Evolutionary conservation across 2,797 vertebrate genomes (phyloP), one percentile per base, ranked within the genome.

Genomic region (Leucoraja ocellata): DNA sequence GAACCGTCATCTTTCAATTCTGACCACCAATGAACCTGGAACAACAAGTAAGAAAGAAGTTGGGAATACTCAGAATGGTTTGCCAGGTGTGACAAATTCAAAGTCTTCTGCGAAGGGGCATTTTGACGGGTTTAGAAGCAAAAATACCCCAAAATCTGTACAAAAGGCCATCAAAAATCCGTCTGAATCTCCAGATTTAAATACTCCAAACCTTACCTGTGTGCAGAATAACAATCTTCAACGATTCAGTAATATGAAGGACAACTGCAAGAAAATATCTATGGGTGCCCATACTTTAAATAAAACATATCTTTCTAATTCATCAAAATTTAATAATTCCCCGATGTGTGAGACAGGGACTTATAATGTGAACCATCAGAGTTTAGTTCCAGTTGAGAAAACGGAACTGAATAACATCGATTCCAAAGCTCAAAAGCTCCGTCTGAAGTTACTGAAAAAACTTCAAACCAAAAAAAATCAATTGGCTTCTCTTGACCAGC

Each of bases 381-480:
- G 68, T 18, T 92, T 39, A 4, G 13, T 11, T 36, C 25, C 71
- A 54, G 93, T 77, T 91, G 95, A 94, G 58, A 83, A 92, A n/a
- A 93, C 94, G 54, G 94, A 94, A 32, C 93, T 94, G 0, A 78
- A 79, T 46, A 83, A 93, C 0, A 95, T 94, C 8, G 94, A 95
- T 68, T 74, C 68, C 73, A 95, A 96, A 93, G 97, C 97, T 9
- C 97, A 97, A 61, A 95, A 95, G 39, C 97, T 99, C 93, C 96
- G 99, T 77, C 94, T 97, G 5, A 98, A 98, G 94, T 96, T 99
- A 25, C 94, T 98, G 68, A 98, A 98, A 95, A 97, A 98, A 81
- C 97, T 99, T 7, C 98, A 98, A 93, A 97, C 97, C 18, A 99
- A 98, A 95, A 99, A 98, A 95, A 98, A 97, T 95, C 97, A 98